phyloP scores from a whole-genome alignment of 2,797 vertebrate species.

The Mormyrops boulengeri region DNA sequence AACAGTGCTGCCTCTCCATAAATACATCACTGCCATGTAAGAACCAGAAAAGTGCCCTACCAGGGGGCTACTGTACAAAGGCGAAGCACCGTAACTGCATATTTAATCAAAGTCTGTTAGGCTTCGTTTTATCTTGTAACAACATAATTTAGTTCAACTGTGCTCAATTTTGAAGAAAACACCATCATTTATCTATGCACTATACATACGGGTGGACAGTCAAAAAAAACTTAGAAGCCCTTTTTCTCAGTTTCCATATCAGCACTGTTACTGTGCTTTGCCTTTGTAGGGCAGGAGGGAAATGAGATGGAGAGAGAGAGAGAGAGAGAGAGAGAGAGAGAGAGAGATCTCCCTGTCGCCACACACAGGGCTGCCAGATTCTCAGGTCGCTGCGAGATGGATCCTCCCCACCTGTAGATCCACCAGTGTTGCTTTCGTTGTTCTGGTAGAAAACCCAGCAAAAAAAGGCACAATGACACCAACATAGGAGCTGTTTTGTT shows the following conservation, averaged over 20 bases:
- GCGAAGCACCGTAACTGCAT: background rate
- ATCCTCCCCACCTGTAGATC: background rate
- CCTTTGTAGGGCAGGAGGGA: background rate
- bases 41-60: background rate
- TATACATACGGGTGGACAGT: background rate
- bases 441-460: background rate
- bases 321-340: background rate
- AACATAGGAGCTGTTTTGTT: background rate
- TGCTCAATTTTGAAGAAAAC: background rate
- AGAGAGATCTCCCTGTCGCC: background rate
- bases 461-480: background rate
- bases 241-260: background rate
- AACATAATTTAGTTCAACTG: background rate
- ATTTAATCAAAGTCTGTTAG: background rate
- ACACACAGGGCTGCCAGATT: background rate
- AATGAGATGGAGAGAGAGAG: background rate
- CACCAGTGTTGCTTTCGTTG: background rate
- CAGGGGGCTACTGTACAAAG: background rate
- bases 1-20: background rate
- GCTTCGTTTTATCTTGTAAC: background rate
- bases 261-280: background rate
- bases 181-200: background rate
- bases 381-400: background rate
- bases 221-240: background rate
- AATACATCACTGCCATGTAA: background rate